These are phyloP conservation scores for Sicus ferrugineus DNA, from an alignment of 2,888 invertebrate genomes.

Conservation along the genomic window DNA sequence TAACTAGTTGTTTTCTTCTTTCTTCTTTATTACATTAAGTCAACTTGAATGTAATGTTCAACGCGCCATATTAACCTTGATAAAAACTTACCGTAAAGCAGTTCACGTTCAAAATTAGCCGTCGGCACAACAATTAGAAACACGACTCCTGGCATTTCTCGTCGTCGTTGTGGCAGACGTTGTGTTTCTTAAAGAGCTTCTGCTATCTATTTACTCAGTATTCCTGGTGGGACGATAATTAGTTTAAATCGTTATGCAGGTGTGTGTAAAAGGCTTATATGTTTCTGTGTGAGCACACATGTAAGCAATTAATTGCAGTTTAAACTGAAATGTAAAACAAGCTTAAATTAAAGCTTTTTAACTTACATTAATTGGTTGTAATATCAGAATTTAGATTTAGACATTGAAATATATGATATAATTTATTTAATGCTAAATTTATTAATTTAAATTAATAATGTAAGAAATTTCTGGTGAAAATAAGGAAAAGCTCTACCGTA, in stretches of 20 bases:
- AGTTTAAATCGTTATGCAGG: not conserved
- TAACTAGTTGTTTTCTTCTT: not conserved
- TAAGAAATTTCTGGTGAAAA: no score
- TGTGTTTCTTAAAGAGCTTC: not conserved
- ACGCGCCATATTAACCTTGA: not conserved
- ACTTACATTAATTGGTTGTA: no score
- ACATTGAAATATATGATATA: no score
- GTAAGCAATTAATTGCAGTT: constrained; percentile 6
- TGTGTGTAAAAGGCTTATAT: not conserved
- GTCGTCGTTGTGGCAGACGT: not conserved
- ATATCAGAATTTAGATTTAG: no score
- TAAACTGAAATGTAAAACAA: constrained; percentile 3
- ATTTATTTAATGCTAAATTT: no score
- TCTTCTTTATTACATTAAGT: not conserved
- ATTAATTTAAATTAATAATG: no score
- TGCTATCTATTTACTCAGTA: not conserved
- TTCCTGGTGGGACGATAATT: not conserved
- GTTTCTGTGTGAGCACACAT: not conserved
- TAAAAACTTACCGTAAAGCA: constrained; percentile 58
- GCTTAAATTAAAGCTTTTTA: no score
- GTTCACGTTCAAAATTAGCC: constrained; percentile 71
- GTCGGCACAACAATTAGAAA: constrained; percentile 76
- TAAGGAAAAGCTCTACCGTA: no score
- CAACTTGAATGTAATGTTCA: not conserved
- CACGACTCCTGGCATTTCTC: constrained; percentile 71